Base-by-base conservation (phyloP, 2,113 vertebrate genomes). In the Cynoglossus semilaevis region DNA sequence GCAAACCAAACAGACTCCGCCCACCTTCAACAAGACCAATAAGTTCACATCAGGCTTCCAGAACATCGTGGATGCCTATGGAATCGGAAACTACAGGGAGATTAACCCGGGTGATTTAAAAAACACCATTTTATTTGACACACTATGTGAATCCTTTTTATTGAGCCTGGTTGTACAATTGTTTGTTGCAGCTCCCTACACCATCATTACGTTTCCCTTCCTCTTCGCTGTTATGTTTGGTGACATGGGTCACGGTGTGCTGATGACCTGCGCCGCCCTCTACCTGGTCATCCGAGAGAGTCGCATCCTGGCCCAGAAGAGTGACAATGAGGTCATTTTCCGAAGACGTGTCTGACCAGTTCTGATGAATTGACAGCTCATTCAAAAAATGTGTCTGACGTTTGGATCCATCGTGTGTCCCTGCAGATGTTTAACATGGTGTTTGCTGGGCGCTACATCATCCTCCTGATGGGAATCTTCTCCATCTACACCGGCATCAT, bases 161-260 rank as follows among this genome's bases (percentile, higher is more conserved):
- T 29, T 29, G 14, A 41, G 38, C 38, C 38, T 41, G 11, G 38
- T 41, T 15, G 10, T 51, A 7, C 58, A 5, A 46, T 70, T 3
- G 15, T 29, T 51, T 50, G 12, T 17, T 72, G 0, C 78, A 99
- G 97, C 97, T 43, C 96, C 95, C 0, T 99, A 99, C 35, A 99
- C 96, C 1, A 95, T 98, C 79, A 95, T 99, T 73, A 99, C 97
- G 7, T 99, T 99, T 78, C 97, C 97, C 0, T 99, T 99, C 84
- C 89, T 99, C 48, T 99, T 99, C 84, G 97, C 97, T 18, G 97
- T 99, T 64, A 99, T 99, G 97, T 99, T 99, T 82, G 97, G 97
- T 3, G 97, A 99, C 79, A 93, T 97, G 79, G 97, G 97, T 64
- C 97, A 99, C 0, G 97, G 97, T 1, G 42, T 91, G 67, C 73